Percentiles rank a stretch among this genome's conserved stretches.
These are phyloP conservation scores for Sebastes dallii DNA, from an alignment of 2,797 vertebrate genomes.

Conservation along the genomic window DNA sequence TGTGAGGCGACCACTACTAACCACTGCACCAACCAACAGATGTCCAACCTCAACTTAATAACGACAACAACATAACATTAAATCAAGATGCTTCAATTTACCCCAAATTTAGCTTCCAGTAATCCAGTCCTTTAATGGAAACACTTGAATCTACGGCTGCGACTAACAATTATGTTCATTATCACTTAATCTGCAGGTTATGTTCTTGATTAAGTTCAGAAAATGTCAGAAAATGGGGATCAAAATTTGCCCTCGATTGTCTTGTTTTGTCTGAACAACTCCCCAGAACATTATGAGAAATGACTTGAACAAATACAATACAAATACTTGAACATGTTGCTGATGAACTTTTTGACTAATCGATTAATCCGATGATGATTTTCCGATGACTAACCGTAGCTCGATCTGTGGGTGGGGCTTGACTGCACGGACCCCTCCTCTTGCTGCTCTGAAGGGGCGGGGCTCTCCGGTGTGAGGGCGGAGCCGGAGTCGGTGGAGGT, in stretches of 20 bases:
- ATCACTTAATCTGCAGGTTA: neutral
- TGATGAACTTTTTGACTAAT: neutral
- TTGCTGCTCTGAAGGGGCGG: slow-evolving; percentile 3
- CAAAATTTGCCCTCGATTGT: too few relatives aligned
- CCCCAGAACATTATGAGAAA: too few relatives aligned
- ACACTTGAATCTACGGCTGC: neutral
- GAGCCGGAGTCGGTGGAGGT: slow-evolving; percentile 42
- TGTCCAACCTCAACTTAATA: too few relatives aligned
- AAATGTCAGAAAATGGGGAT: neutral
- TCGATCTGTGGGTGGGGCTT: slow-evolving; percentile 53
- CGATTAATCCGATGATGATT: neutral
- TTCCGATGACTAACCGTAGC: slow-evolving; percentile 33
- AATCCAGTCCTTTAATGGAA: neutral
- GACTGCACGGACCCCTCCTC: neutral
- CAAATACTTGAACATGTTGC: too few relatives aligned
- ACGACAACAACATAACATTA: too few relatives aligned
- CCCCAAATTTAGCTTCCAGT: neutral
- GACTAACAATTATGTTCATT: neutral
- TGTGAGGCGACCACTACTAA: too few relatives aligned
- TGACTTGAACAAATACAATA: too few relatives aligned
- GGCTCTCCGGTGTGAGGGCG: neutral
- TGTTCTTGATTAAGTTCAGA: neutral
- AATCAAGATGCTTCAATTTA: neutral
- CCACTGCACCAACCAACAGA: too few relatives aligned
- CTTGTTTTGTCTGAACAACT: too few relatives aligned